Conservation (phyloP, 1,140 invertebrate genomes). For the Brachionus koreanus region DNA sequence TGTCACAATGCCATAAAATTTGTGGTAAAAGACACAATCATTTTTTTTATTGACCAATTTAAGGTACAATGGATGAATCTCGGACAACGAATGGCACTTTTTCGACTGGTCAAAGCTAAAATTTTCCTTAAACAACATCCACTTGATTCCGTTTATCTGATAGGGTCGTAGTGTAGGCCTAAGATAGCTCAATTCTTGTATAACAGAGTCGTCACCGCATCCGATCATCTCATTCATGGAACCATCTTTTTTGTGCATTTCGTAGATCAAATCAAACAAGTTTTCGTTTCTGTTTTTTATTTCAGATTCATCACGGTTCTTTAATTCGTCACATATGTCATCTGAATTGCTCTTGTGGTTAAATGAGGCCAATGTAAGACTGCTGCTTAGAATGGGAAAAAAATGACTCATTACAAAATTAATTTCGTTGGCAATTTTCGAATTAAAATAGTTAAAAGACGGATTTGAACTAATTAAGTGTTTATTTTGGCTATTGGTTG, state of each 20-base stretch:
- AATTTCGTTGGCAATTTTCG: not conserved
- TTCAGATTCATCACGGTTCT: not conserved
- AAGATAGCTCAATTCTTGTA: conserved; percentile 6
- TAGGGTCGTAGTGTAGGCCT: not conserved
- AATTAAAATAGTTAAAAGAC: not conserved
- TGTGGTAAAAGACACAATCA: conserved; percentile 7
- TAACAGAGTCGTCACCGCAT: not conserved
- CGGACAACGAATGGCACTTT: not conserved
- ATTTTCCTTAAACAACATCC: conserved; percentile 36
- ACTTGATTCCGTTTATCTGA: conserved; percentile 23
- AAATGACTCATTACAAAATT: not conserved
- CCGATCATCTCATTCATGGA: not conserved
- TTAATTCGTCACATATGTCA: not conserved
- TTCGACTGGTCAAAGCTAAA: not conserved
- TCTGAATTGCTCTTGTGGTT: not conserved
- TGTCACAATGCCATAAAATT: not conserved
- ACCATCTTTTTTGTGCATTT: not conserved
- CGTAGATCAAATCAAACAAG: conserved; percentile 24
- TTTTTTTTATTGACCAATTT: not conserved
- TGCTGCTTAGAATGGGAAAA: not conserved
- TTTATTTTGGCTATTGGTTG: not conserved
- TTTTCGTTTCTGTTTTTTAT: conserved; percentile 13
- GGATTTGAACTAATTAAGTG: not conserved
- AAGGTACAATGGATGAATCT: not conserved
- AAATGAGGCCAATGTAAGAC: not conserved